Base-by-base conservation (phyloP, 2,888 invertebrate genomes). In the Acrocyrtus sp. region DNA sequence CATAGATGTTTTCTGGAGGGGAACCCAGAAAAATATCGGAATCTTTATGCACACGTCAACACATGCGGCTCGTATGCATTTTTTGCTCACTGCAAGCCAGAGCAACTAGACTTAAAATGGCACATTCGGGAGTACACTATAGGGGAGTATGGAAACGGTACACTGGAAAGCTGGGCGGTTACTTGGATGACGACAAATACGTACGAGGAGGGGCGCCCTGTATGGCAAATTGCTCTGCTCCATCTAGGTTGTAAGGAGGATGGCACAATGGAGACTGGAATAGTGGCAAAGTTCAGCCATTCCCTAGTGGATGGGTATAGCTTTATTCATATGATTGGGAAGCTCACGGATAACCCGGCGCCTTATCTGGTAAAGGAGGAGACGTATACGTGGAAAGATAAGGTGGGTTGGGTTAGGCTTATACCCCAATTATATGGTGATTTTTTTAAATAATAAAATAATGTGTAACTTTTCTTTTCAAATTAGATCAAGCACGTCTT, bases 271-370 rank as follows among this genome's bases (percentile, higher is more conserved):
- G 62, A 69, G 24, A 76, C 72, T 3, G 68, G 41, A 2, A 60
- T 76, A 34, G 50, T 74, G n/a, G 72, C 72, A 43, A 76, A 76
- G 56, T 72, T 76, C 27, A 72, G 74, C 26, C 76, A 76, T 24
- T 45, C 72, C 19, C 19, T 76, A 2, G 34, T 70, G 1, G 74
- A 74, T 54, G 74, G 76, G 0, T 76, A 74, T 47, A 58, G 67
- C 1, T 74, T 76, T 57, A 48, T 76, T 26, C 76, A 76, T 29
- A 60, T 76, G 22, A 60, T 76, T 24, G 72, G 68, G 15, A 74
- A 63, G 41, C 45, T 76, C 12, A 56, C 66, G 4, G 72, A 72
- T 47, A 60, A 62, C 27, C 62, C 70, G 1, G 66, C 70, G 5
- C 74, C 76, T 2, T 72, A 76, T 27, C 2, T 76, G 19, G 76